phyloP scores from a whole-genome alignment of 2,113 vertebrate species.

The Theropithecus gelada region DNA sequence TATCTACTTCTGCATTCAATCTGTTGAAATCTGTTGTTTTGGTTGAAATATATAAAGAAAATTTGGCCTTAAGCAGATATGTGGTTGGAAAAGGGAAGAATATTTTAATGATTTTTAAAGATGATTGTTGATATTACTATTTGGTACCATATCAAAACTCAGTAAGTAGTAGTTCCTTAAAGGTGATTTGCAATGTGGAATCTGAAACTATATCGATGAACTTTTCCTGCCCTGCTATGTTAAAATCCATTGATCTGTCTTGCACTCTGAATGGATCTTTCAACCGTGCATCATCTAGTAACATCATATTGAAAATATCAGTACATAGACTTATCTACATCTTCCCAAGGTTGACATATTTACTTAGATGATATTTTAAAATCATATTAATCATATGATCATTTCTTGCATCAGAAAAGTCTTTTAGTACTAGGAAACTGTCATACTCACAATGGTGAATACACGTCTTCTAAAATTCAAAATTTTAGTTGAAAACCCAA shows the following conservation, averaged over 20 bases:
- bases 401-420: not conserved
- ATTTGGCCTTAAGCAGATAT: not conserved
- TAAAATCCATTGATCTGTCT: not conserved
- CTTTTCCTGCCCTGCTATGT: not conserved
- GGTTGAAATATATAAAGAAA: slow-evolving; percentile 26
- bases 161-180: not conserved
- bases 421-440: not conserved
- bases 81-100: not conserved
- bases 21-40: slow-evolving; percentile 34
- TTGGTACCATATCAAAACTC: not conserved
- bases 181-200: not conserved
- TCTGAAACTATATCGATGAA: not conserved
- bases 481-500: slow-evolving; percentile 19
- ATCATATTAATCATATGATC: not conserved
- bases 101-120: not conserved
- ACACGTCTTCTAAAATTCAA: not conserved
- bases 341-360: not conserved
- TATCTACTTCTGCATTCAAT: slow-evolving; percentile 9
- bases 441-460: not conserved
- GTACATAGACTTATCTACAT: not conserved
- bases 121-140: not conserved
- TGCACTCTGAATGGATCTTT: not conserved
- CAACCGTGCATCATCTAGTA: not conserved
- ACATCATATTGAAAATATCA: not conserved
- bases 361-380: not conserved